phyloP scores from a whole-genome alignment of 2,113 vertebrate species.

The Apodemus sylvaticus region DNA sequence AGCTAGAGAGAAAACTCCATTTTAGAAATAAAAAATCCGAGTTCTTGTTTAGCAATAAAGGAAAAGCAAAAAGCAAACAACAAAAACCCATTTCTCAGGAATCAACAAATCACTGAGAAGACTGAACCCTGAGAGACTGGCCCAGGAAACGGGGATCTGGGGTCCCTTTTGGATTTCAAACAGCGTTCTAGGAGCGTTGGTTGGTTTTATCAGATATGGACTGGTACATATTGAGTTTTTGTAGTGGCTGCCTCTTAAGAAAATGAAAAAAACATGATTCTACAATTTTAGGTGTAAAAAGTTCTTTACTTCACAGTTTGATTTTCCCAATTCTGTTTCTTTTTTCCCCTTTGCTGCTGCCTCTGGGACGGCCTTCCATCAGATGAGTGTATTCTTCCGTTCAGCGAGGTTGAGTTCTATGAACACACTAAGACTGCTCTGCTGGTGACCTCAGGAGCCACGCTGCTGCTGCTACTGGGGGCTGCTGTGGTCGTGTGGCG shows the following conservation, averaged over 20 bases:
- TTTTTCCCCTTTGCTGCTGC: neutral
- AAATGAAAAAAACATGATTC: neutral
- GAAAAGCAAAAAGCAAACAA: neutral
- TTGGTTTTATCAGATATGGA: neutral
- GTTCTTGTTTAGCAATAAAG: neutral
- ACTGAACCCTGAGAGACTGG: neutral
- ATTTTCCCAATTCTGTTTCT: constrained; percentile 13
- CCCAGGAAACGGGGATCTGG: neutral
- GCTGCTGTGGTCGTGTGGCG: constrained; percentile 85
- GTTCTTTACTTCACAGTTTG: constrained; percentile 3
- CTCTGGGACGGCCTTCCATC: constrained; percentile 50
- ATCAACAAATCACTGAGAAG: neutral
- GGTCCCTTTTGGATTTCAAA: neutral
- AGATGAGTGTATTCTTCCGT: constrained; percentile 90
- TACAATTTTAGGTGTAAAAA: neutral
- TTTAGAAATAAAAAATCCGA: neutral
- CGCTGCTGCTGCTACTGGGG: constrained; percentile 86
- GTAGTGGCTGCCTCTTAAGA: neutral
- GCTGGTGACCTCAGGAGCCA: constrained; percentile 80
- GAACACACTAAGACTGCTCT: constrained; percentile 69
- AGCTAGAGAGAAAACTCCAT: neutral
- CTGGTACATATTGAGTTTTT: neutral
- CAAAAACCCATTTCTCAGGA: neutral
- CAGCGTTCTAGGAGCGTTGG: neutral
- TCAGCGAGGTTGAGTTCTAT: constrained; percentile 72